Percentiles rank a stretch among this genome's conserved stretches.
Conservation (phyloP, 2,888 invertebrate genomes). For the Psylliodes chrysocephalus region DNA sequence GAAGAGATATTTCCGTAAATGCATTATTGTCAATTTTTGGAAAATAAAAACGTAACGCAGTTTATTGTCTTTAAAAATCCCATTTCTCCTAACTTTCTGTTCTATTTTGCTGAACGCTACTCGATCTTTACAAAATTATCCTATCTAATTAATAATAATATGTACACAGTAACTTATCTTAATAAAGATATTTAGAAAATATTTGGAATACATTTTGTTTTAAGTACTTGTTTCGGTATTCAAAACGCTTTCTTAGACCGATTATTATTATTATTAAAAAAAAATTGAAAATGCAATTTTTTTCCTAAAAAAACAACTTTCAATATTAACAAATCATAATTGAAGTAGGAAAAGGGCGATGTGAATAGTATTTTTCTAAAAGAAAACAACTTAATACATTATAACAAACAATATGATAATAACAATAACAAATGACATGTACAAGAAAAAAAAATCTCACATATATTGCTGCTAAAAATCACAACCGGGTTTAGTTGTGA, state of each 20-base stretch:
- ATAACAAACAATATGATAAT: slow-evolving; percentile 41
- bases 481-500: slow-evolving; percentile 18
- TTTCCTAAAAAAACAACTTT: too few species aligned
- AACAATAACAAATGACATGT: slow-evolving; percentile 46
- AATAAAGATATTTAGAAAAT: slow-evolving; percentile 14
- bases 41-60: not conserved
- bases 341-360: too few species aligned
- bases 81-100: too few species aligned
- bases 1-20: not conserved
- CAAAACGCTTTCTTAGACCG: not conserved
- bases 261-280: not conserved
- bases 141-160: slow-evolving; percentile 20
- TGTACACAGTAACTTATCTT: slow-evolving; percentile 14
- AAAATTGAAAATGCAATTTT: slow-evolving; percentile 22
- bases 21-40: too few species aligned
- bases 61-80: too few species aligned
- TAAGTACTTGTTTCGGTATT: slow-evolving; percentile 28
- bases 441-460: slow-evolving; percentile 34
- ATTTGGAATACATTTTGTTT: slow-evolving; percentile 1
- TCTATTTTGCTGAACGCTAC: slow-evolving; percentile 14
- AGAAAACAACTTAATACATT: slow-evolving; percentile 34
- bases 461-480: slow-evolving; percentile 46
- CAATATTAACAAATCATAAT: too few species aligned
- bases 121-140: slow-evolving; percentile 13
- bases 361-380: slow-evolving; percentile 41